phyloP scores from a whole-genome alignment of 2,797 vertebrate genomes.

The Argentina silus region DNA sequence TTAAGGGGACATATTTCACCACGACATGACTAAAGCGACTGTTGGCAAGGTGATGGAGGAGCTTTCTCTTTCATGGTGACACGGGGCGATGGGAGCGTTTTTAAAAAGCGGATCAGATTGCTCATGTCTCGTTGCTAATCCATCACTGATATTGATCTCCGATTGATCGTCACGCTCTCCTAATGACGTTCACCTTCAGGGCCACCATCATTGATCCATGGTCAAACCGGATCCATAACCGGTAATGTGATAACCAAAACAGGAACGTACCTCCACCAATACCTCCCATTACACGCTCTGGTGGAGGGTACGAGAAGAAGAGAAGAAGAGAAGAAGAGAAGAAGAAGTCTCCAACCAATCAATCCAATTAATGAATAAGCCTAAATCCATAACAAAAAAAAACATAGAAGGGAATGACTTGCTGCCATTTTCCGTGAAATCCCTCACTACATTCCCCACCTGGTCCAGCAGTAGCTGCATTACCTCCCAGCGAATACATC shows the following conservation, averaged over 20 bases:
- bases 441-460: constrained; percentile 48
- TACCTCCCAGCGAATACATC: constrained; percentile 32
- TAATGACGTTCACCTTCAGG: constrained; percentile 70
- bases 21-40: constrained; percentile 22
- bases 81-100: constrained; percentile 9
- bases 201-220: constrained; percentile 56
- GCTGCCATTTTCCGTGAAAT: constrained; percentile 38
- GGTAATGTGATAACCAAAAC: constrained; percentile 60
- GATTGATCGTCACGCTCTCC: constrained; percentile 50
- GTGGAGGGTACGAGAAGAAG: constrained; percentile 27
- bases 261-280: constrained; percentile 46
- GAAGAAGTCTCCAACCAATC: constrained; percentile 37
- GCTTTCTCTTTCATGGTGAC: constrained; percentile 18
- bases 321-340: too few relatives aligned
- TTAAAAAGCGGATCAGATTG: constrained; percentile 27
- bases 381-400: constrained; percentile 14
- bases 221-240: constrained; percentile 60
- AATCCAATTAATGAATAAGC: constrained; percentile 51
- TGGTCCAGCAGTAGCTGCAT: constrained; percentile 19
- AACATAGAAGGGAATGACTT: constrained; percentile 41
- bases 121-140: constrained; percentile 43
- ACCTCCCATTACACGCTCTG: constrained; percentile 46
- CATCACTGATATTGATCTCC: constrained; percentile 64
- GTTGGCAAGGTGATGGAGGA: not conserved
- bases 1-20: constrained; percentile 31